Base-by-base conservation (phyloP, 2,797 vertebrate genomes). In the Bradypodion ventrale region DNA sequence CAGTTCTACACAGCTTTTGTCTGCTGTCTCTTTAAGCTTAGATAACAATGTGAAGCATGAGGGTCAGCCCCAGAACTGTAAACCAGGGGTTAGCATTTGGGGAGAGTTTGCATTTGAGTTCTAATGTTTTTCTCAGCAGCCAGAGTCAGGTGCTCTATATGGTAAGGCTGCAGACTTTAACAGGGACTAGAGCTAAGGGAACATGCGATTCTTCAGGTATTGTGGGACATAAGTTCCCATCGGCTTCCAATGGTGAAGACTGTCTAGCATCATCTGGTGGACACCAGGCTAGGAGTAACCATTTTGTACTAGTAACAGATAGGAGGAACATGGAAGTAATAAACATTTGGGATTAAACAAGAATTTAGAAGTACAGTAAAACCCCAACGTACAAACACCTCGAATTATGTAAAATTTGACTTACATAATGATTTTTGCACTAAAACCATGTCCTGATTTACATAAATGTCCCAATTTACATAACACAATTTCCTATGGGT, bases 11-110 rank as follows among this genome's bases (percentile, higher is more conserved):
- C 76, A 62, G 69, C 27, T 62, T 56, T 27, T 1, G 52, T 78
- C 35, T 79, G 81, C 60, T 70, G 79, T 87, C 81, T 79, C 15
- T 27, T 75, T 83, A 83, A 79, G 62, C 70, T 16, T 35, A 27
- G 62, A 78, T 46, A 62, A 83, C 75, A 87, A 83, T 79, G 49
- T 40, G 37, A 7, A 60, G 59, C 52, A 46, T 59, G 49, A n/a
- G 13, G 40, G 52, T 40, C 40, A 60, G 70, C 40, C 63, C 44
- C 60, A 27, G 3, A 21, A 7, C 70, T 80, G 15, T 27, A 63
- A 75, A 42, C 44, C 46, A n/a, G 52, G 70, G n/a, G 46, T 79
- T 75, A 69, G 52, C 13, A 37, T 83, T 66, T 62, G 75, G 32
- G 21, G 42, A 32, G 16, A 21, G 21, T n/a, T 74, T 80, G 19